These are phyloP conservation scores for Ivindomyrus marchei DNA, from an alignment of 2,113 vertebrate genomes.

Conservation along the genomic window DNA sequence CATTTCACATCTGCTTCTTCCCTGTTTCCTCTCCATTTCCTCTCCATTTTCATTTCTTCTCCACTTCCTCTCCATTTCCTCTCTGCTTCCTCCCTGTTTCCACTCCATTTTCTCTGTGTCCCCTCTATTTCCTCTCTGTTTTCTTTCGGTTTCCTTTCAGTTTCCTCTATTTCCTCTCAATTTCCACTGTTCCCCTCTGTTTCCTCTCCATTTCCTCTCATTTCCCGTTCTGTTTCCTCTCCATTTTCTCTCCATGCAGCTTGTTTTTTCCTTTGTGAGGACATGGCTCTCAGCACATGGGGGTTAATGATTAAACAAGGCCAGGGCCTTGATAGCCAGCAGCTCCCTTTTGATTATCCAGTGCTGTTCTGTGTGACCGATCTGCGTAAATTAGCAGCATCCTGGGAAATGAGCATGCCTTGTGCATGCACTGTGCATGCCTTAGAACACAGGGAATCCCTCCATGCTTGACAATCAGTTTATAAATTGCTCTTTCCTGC, in stretches of 20 bases:
- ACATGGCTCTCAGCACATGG: slow-evolving; percentile 30
- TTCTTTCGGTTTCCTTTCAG: too few species aligned
- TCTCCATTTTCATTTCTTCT: background rate
- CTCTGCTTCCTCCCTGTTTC: background rate
- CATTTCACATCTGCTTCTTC: too few species aligned
- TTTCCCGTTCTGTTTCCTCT: background rate
- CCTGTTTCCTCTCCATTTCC: too few species aligned
- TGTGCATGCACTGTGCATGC: background rate
- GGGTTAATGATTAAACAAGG: slow-evolving; percentile 46
- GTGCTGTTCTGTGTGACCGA: slow-evolving; percentile 28
- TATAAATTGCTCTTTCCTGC: background rate
- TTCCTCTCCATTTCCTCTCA: background rate
- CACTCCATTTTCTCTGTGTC: background rate
- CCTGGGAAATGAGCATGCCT: background rate
- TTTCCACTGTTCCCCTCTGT: background rate
- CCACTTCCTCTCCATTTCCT: background rate
- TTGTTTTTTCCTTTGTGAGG: slow-evolving; percentile 33
- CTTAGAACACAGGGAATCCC: background rate
- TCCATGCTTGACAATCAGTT: background rate
- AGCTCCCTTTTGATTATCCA: slow-evolving; percentile 31
- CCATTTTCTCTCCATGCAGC: slow-evolving; percentile 2
- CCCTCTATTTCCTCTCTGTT: too few species aligned
- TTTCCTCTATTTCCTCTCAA: too few species aligned
- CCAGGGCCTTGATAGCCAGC: slow-evolving; percentile 41
- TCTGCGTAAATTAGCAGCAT: background rate